Evolutionary conservation across 2,113 vertebrate genomes (phyloP), one percentile per base, ranked within the genome.

Genomic region (Halichoerus grypus): DNA sequence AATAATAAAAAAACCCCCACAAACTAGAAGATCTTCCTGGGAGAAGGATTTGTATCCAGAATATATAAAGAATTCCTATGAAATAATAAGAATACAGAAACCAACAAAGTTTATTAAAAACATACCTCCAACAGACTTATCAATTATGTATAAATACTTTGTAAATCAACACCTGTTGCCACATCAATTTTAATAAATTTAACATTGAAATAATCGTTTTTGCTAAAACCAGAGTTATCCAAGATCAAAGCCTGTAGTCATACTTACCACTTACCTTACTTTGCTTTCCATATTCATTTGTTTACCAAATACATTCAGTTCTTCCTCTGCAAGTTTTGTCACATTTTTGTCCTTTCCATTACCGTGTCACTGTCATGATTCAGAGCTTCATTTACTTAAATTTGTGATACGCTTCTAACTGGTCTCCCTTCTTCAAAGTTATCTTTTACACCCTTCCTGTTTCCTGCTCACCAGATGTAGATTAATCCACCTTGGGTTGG

Each of bases 61-160:
- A 76, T 59, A 77, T 36, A 55, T 53, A 63, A 91, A 59, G 53
- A 83, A 84, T 84, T 80, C 33, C 31, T 91, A 26, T 28, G 74
- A 94, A 95, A 80, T 72, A 85, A 12, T 91, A 94, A 69, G 42
- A 82, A 94, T 82, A 11, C 28, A 79, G 59, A 95, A 65, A 59
- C 19, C 63, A 67, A 88, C 67, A 87, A 79, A 72, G 16, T n/a
- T 36, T 83, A 57, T 90, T 82, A 16, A 53, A 81, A 90, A 49
- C 3, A 36, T 28, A 1, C 72, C 33, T 90, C 49, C 49, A 79
- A 89, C 19, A 59, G 36, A 82, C 36, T 92, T 89, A 46, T 46
- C 46, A 59, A 95, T 4, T 88, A 57, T 4, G 9, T 61, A 39
- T 19, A 79, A 87, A 65, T 77, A 3, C 31, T 77, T 93, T 39